Percentiles rank a stretch among this genome's conserved stretches.
These are phyloP conservation scores for Halocaridina rubra DNA, from an alignment of 2,888 invertebrate genomes.

Conservation along the genomic window DNA sequence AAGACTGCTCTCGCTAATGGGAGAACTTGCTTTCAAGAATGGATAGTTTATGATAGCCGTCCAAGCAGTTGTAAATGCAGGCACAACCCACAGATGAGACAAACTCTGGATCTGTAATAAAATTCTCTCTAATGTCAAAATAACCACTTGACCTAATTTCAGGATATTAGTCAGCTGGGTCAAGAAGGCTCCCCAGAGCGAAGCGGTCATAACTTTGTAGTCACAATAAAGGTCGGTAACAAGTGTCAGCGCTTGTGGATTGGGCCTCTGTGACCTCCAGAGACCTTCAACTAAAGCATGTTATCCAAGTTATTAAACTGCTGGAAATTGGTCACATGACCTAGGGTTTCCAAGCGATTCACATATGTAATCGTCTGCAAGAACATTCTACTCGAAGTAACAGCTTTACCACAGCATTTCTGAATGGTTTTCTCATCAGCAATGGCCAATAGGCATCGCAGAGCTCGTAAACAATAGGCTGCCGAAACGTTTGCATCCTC, in stretches of 20 bases:
- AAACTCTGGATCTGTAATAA: slow-evolving; percentile 44
- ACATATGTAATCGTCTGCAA: slow-evolving; percentile 52
- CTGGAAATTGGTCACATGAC: slow-evolving; percentile 28
- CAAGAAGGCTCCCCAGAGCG: slow-evolving; percentile 56
- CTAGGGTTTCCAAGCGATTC: slow-evolving; percentile 51
- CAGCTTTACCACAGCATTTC: slow-evolving; percentile 14
- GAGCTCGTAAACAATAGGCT: slow-evolving; percentile 43
- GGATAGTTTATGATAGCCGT: slow-evolving; percentile 45
- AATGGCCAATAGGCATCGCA: slow-evolving; percentile 58
- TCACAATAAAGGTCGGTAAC: slow-evolving; percentile 59
- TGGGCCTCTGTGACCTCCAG: slow-evolving; percentile 59
- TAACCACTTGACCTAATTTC: slow-evolving; percentile 16
- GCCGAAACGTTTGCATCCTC: slow-evolving; percentile 36
- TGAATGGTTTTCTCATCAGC: slow-evolving; percentile 51
- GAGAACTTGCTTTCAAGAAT: slow-evolving; percentile 47
- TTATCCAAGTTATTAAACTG: slow-evolving; percentile 52
- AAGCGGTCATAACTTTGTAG: slow-evolving; percentile 47
- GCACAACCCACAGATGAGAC: slow-evolving; percentile 59
- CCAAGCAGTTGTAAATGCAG: slow-evolving; percentile 55
- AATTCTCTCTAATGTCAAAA: slow-evolving; percentile 29
- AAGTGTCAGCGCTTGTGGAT: slow-evolving; percentile 50
- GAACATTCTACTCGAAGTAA: slow-evolving; percentile 19
- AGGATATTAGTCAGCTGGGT: slow-evolving; percentile 41
- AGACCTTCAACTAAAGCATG: slow-evolving; percentile 55
- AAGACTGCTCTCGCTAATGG: slow-evolving; percentile 19